These are phyloP conservation scores for Tenthredo amoena DNA, from an alignment of 2,888 invertebrate genomes.

Conservation along the genomic window DNA sequence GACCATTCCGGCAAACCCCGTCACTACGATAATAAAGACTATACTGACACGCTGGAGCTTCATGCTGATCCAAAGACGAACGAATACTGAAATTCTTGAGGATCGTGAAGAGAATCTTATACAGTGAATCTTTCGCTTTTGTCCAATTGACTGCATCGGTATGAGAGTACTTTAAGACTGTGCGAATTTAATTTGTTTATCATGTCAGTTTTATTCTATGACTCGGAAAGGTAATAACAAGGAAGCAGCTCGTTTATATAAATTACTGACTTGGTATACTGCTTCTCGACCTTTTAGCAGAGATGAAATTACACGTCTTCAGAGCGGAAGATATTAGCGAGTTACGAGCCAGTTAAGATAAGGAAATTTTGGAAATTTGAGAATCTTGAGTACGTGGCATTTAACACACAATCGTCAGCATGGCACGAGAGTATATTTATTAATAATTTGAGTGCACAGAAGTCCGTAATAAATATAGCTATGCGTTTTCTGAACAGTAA, in stretches of 20 bases:
- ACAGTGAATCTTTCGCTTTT: background rate
- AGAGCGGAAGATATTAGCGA: background rate
- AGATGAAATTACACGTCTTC: background rate
- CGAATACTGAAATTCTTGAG: background rate
- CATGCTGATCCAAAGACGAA: conserved; percentile 25
- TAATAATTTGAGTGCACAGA: background rate
- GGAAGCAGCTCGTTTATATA: conserved; percentile 19
- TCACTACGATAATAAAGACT: background rate
- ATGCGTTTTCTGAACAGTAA: background rate
- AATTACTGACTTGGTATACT: background rate
- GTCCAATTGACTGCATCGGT: background rate
- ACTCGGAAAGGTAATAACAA: background rate
- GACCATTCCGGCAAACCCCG: conserved; percentile 8
- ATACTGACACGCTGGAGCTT: conserved; percentile 14
- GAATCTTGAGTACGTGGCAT: background rate
- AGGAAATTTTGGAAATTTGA: background rate
- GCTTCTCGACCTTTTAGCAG: background rate
- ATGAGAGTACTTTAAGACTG: background rate
- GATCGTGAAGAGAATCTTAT: conserved; percentile 16
- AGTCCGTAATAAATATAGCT: background rate
- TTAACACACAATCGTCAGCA: background rate
- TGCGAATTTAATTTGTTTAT: background rate
- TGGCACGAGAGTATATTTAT: background rate
- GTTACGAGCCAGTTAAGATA: background rate
- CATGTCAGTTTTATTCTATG: background rate